Evolutionary conservation across 1,140 invertebrate species (phyloP).

Genomic region (Drosophila sechellia): DNA sequence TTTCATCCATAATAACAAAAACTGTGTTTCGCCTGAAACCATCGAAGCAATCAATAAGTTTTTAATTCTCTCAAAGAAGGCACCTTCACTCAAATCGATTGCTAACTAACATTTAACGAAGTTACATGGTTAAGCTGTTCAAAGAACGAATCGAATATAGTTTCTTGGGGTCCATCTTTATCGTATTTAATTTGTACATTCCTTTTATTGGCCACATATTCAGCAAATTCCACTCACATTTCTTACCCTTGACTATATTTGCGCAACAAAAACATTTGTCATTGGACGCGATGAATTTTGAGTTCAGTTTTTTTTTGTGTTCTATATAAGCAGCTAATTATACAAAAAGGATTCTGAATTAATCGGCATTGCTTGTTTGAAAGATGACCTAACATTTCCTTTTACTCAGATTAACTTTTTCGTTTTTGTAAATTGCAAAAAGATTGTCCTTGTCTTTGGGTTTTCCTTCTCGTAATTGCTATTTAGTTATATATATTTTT

Average conservation of each 20-base stretch:
- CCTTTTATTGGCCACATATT: conserved; percentile 58
- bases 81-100: conserved; percentile 34
- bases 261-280: conserved; percentile 20
- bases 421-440: conserved; percentile 68
- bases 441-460: conserved; percentile 73
- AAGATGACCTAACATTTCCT: conserved; percentile 16
- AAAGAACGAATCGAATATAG: conserved; percentile 37
- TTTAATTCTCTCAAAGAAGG: conserved; percentile 44
- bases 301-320: conserved; percentile 31
- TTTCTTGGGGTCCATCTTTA: conserved; percentile 25
- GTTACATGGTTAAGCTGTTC: conserved; percentile 16
- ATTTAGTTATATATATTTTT: conserved; percentile 28
- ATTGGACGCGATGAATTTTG: conserved; percentile 47
- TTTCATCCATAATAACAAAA: conserved; percentile 14
- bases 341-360: conserved; percentile 39
- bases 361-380: conserved; percentile 29
- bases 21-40: conserved; percentile 49
- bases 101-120: conserved; percentile 21
- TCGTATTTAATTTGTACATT: conserved; percentile 52
- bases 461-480: conserved; percentile 34
- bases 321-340: conserved; percentile 39
- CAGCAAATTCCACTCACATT: conserved; percentile 33
- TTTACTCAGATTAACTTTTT: conserved; percentile 18
- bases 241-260: conserved; percentile 16
- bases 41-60: conserved; percentile 44